Conservation (phyloP, 37 sponge, comb jelly and placozoan species). For the Aphrocallistes beatrix region DNA sequence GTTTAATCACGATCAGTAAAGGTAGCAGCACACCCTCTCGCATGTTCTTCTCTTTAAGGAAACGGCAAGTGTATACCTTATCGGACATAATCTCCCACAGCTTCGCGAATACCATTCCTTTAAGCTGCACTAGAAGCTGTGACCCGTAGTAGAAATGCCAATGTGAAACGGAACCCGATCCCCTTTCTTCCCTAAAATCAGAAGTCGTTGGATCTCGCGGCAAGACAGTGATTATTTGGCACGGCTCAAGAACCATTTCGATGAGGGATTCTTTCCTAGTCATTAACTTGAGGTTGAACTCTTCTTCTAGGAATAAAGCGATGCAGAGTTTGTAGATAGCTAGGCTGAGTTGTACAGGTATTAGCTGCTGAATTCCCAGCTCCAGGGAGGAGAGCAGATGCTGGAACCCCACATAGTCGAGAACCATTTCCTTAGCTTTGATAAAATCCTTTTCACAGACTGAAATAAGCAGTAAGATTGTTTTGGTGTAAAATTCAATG, state of each 20-base stretch:
- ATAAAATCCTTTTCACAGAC: constrained; percentile 7
- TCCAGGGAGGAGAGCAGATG: background rate
- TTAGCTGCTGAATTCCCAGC: constrained; percentile 1
- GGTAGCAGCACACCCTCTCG: constrained; percentile 10
- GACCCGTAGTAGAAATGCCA: constrained; percentile 9
- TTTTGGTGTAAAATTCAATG: background rate
- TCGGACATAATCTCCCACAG: constrained; percentile 7
- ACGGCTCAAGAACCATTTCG: background rate
- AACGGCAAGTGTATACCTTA: background rate
- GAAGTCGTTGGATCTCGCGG: background rate
- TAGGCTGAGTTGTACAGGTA: constrained; percentile 1
- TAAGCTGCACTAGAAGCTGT: background rate
- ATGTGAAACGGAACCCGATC: background rate
- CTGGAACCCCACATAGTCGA: background rate
- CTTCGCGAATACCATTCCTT: constrained; percentile 9
- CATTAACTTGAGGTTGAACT: background rate
- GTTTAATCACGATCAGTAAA: background rate
- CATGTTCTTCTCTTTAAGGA: constrained; percentile 12
- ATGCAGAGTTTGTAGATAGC: constrained; percentile 16
- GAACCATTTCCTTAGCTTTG: constrained; percentile 9
- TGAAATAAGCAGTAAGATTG: background rate
- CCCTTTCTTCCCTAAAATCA: background rate
- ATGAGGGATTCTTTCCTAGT: background rate
- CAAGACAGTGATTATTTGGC: background rate
- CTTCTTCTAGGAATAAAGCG: background rate